phyloP scores from a whole-genome alignment of 2,797 vertebrate genomes.

The Ciconia nigra region DNA sequence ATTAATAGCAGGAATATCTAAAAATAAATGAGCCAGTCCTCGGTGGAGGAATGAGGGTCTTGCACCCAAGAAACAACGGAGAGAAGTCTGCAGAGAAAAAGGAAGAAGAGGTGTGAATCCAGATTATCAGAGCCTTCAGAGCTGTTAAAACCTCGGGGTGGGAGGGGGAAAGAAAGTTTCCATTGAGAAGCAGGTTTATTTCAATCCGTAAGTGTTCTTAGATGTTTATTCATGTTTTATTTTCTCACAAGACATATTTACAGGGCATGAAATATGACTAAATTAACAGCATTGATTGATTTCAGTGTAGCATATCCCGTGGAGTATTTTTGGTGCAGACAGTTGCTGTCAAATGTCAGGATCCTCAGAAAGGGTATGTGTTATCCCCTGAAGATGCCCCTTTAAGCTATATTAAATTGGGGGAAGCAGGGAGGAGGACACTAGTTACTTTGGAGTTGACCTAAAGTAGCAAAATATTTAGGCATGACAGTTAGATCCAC shows the following conservation, averaged over 20 bases:
- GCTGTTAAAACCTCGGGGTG: background rate
- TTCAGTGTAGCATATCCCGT: background rate
- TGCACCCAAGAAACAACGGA: background rate
- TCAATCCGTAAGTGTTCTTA: background rate
- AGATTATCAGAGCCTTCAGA: background rate
- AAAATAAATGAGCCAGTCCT: background rate
- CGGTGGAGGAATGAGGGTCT: background rate
- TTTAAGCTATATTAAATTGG: background rate
- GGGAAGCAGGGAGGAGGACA: background rate
- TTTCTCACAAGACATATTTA: background rate
- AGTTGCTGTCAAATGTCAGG: background rate
- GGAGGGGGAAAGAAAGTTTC: background rate
- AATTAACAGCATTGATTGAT: background rate
- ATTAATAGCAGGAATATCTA: background rate
- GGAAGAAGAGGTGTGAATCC: background rate
- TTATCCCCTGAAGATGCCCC: background rate
- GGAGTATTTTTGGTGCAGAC: background rate
- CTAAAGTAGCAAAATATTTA: background rate
- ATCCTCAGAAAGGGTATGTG: background rate
- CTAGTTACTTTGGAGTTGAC: background rate
- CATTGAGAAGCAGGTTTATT: background rate
- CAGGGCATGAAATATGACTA: background rate
- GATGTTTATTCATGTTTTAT: background rate
- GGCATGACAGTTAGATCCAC: background rate
- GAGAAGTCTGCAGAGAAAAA: background rate